Evolutionary conservation across 2,888 invertebrate genomes (phyloP), one percentile per base, ranked within the genome.

Genomic region (Tiliacea citrago): DNA sequence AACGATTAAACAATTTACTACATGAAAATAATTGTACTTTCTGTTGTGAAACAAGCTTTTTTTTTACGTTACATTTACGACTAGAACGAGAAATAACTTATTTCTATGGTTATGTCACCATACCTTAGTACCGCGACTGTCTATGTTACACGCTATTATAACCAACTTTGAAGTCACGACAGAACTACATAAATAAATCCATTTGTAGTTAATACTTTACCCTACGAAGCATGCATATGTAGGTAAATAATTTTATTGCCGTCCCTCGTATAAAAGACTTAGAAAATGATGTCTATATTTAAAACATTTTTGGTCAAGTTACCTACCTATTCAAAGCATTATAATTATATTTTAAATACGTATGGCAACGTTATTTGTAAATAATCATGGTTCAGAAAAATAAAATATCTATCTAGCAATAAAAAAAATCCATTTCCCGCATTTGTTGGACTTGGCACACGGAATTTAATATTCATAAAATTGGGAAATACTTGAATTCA

Each of bases 131-230:
- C 5, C 29, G 13, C 1, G 45, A 24, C 4, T 18, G 29, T 9
- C 7, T 29, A 42, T 24, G 18, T 49, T 24, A 42, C 1, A 29
- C 18, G n/a, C 4, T 49, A 3, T 51, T 21, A 21, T 39, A 49
- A 13, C 9, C 69, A 60, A 49, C n/a, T 66, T 42, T 29, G 45
- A 66, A 29, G 13, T 42, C 29, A 70, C 18, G 8, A 69, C 13
- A 68, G 18, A 77, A 68, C 13, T 62, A 49, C 6, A 60, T 51
- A 45, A 68, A 77, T 67, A n/a, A 21, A 35, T 49, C n/a, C 1
- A 66, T 66, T 77, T 42, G 47, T 57, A 47, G 24, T n/a, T 55
- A 47, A 39, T 39, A 62, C 12, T 51, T 45, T 35, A 35, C 2
- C 35, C 18, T 51, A 45, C 21, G 12, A 53, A 61, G 13, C 13